A percentile compares a stretch with the other conserved stretches of the same genome.
Evolutionary conservation across 2,113 vertebrate species (phyloP).

Genomic region (Alethe diademata): DNA sequence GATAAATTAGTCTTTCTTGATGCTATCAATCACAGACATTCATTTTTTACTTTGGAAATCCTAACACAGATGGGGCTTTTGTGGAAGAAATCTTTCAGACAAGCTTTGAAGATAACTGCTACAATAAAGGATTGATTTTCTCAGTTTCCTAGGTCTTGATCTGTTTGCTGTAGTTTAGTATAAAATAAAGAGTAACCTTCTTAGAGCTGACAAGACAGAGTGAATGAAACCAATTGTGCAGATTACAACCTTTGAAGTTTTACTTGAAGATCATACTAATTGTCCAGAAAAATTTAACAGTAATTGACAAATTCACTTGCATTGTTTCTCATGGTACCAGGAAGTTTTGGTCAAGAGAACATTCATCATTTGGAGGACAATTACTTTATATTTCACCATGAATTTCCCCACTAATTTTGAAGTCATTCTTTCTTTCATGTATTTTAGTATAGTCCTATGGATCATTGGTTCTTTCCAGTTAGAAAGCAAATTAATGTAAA

Average conservation of each 20-base stretch:
- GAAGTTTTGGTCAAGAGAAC: neutral
- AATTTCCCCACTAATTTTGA: neutral
- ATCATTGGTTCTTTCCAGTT: neutral
- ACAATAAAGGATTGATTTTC: slow-evolving; percentile 26
- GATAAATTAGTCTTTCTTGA: neutral
- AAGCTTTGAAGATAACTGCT: slow-evolving; percentile 24
- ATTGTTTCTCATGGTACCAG: neutral
- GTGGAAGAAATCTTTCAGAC: slow-evolving; percentile 1
- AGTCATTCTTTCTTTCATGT: neutral
- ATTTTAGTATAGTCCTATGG: neutral
- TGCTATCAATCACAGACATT: neutral
- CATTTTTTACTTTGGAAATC: neutral
- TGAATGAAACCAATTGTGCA: neutral
- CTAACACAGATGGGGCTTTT: neutral
- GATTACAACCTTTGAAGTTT: slow-evolving; percentile 11
- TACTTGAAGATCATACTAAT: neutral
- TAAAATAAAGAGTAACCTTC: neutral
- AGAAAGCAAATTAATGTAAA: neutral
- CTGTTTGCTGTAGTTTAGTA: neutral
- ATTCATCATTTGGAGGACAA: neutral
- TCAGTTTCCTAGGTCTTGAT: slow-evolving; percentile 8
- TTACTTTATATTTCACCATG: neutral
- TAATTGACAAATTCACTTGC: neutral
- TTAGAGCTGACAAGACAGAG: neutral
- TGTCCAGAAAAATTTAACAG: slow-evolving; percentile 4